phyloP scores from a whole-genome alignment of 2,888 invertebrate species.

The Drosophila borborema region DNA sequence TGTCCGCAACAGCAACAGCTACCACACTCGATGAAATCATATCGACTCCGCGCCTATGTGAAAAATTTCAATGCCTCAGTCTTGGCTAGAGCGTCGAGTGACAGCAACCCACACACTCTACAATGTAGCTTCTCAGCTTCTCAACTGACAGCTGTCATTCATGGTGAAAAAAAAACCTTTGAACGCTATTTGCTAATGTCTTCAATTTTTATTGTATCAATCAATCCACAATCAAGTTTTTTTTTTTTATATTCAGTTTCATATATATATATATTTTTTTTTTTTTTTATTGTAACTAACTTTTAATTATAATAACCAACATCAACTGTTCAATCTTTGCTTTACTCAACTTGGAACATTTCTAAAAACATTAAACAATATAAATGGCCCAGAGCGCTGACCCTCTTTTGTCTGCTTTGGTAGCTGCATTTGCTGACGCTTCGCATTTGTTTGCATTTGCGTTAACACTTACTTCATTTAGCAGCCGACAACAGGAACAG shows the following conservation, averaged over 20 bases:
- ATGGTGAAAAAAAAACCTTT: neutral
- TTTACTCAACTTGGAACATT: neutral
- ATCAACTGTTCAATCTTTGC: neutral
- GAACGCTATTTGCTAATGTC: neutral
- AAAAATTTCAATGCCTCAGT: constrained; percentile 14
- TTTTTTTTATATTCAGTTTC: neutral
- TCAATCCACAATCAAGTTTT: neutral
- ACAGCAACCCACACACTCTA: constrained; percentile 14
- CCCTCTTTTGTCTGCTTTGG: constrained; percentile 50
- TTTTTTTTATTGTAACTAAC: neutral
- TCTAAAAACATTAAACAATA: constrained; percentile 1
- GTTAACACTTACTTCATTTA: constrained; percentile 78
- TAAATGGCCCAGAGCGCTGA: constrained; percentile 55
- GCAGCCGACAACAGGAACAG: constrained; percentile 37
- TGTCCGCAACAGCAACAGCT: neutral
- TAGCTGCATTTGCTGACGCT: constrained; percentile 33
- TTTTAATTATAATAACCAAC: neutral
- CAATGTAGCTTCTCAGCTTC: neutral
- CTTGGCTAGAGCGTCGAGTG: constrained; percentile 22
- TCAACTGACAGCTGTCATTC: neutral
- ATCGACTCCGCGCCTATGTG: neutral
- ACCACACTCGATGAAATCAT: neutral
- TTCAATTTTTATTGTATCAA: neutral
- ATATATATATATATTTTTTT: no score
- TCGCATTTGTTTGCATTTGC: constrained; percentile 69